These are phyloP conservation scores for Cyprinodon diabolis DNA, from an alignment of 2,797 vertebrate species.

Conservation along the genomic window DNA sequence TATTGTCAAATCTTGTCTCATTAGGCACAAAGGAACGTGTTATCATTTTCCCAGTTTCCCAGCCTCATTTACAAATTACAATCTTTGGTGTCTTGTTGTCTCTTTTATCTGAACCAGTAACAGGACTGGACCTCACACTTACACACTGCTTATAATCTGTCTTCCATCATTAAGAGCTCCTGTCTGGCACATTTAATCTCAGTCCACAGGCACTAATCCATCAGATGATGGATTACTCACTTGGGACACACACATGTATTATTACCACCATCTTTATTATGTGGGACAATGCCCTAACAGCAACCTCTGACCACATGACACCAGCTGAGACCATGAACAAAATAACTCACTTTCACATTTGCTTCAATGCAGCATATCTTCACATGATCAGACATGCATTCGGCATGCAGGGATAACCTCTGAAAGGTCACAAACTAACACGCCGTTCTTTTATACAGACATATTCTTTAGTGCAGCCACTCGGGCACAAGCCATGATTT, in stretches of 20 bases:
- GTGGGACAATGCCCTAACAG: conserved; percentile 47
- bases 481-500: conserved; percentile 35
- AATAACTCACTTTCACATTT: conserved; percentile 5
- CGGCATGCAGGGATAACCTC: conserved; percentile 29
- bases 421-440: conserved; percentile 16
- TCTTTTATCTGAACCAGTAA: conserved; percentile 7
- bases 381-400: not conserved
- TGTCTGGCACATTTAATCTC: conserved; percentile 61
- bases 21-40: not conserved
- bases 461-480: conserved; percentile 2
- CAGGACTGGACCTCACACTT: conserved; percentile 23
- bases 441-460: conserved; percentile 15
- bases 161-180: conserved; percentile 26
- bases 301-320: conserved; percentile 23
- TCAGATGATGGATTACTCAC: conserved; percentile 54
- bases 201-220: conserved; percentile 67
- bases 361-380: not conserved
- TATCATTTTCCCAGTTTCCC: not conserved
- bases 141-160: conserved; percentile 21
- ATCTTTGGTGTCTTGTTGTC: not conserved
- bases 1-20: not conserved
- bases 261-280: conserved; percentile 45
- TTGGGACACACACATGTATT: conserved; percentile 15
- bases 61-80: not conserved
- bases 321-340: conserved; percentile 29